Conservation (phyloP, 2,888 invertebrate species). For the Andrena hattorfiana region DNA sequence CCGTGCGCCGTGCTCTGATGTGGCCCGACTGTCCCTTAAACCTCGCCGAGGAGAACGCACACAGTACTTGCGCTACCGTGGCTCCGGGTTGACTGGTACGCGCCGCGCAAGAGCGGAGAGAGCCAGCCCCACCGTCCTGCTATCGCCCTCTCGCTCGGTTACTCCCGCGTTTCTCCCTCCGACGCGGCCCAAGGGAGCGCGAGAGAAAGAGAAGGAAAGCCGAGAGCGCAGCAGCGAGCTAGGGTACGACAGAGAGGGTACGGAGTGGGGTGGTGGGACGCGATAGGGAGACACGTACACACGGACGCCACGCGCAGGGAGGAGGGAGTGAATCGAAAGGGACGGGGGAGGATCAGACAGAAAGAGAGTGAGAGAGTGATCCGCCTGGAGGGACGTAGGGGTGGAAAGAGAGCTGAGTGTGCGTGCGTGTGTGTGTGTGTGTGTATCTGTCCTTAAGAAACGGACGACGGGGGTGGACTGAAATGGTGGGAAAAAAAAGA, state of each 20-base stretch:
- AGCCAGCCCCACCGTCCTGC: slow-evolving; percentile 84
- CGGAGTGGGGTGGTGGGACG: slow-evolving; percentile 58
- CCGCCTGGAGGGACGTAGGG: slow-evolving; percentile 37
- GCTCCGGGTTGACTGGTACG: slow-evolving; percentile 84
- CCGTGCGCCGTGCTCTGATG: slow-evolving; percentile 61
- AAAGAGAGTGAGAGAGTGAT: slow-evolving; percentile 33
- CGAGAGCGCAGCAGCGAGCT: slow-evolving; percentile 52
- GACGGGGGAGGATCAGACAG: slow-evolving; percentile 50
- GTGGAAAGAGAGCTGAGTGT: slow-evolving; percentile 33
- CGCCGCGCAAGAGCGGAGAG: slow-evolving; percentile 83
- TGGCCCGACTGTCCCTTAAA: slow-evolving; percentile 65
- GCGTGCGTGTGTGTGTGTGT: slow-evolving; percentile 12
- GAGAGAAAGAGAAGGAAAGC: slow-evolving; percentile 45
- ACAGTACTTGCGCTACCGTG: slow-evolving; percentile 83
- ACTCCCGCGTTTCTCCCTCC: slow-evolving; percentile 76
- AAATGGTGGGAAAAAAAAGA: slow-evolving; percentile 17
- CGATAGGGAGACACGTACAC: slow-evolving; percentile 43
- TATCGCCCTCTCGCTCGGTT: slow-evolving; percentile 76
- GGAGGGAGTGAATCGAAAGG: slow-evolving; percentile 61
- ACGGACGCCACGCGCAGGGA: slow-evolving; percentile 17
- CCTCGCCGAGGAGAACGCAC: slow-evolving; percentile 56
- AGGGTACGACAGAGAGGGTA: slow-evolving; percentile 56
- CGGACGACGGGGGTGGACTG: slow-evolving; percentile 31
- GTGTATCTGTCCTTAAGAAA: slow-evolving; percentile 49
- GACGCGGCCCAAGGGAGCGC: slow-evolving; percentile 51